Percentiles rank a stretch among this genome's conserved stretches.
phyloP scores from a whole-genome alignment of 2,888 invertebrate genomes.

The Erynnis tages region DNA sequence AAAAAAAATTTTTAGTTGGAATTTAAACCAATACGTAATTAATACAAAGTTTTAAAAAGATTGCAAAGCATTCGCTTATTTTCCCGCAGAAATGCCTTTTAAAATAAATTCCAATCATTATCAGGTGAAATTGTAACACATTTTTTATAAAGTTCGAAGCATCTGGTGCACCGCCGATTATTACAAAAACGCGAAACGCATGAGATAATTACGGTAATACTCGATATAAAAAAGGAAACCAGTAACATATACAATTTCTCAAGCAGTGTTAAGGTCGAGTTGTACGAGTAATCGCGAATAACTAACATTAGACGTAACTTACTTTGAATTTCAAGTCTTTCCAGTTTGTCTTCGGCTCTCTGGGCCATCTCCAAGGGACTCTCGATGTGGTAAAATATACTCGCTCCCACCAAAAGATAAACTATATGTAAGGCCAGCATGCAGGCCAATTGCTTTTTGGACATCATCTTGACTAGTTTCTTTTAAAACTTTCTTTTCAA shows the following conservation, averaged over 20 bases:
- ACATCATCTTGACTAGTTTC: constrained; percentile 84
- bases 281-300: constrained; percentile 9
- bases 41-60: too few species aligned
- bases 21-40: too few species aligned
- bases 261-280: constrained; percentile 21
- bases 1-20: too few species aligned
- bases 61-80: too few species aligned
- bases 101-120: too few species aligned
- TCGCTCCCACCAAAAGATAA: constrained; percentile 91
- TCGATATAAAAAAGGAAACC: constrained; percentile 25
- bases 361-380: constrained; percentile 85
- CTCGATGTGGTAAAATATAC: constrained; percentile 92
- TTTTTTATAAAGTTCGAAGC: background rate
- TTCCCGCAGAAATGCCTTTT: too few species aligned
- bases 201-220: constrained; percentile 18
- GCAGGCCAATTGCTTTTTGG: constrained; percentile 89
- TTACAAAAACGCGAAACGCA: constrained; percentile 8
- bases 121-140: background rate
- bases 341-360: constrained; percentile 80
- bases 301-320: constrained; percentile 51
- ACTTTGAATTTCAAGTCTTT: constrained; percentile 87
- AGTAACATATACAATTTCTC: constrained; percentile 21
- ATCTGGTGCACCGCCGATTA: background rate
- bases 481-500: constrained; percentile 33
- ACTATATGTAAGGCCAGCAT: constrained; percentile 88